Evolutionary conservation across 2,113 vertebrate genomes (phyloP), one percentile per base, ranked within the genome.

Genomic region (Fulmarus glacialis): DNA sequence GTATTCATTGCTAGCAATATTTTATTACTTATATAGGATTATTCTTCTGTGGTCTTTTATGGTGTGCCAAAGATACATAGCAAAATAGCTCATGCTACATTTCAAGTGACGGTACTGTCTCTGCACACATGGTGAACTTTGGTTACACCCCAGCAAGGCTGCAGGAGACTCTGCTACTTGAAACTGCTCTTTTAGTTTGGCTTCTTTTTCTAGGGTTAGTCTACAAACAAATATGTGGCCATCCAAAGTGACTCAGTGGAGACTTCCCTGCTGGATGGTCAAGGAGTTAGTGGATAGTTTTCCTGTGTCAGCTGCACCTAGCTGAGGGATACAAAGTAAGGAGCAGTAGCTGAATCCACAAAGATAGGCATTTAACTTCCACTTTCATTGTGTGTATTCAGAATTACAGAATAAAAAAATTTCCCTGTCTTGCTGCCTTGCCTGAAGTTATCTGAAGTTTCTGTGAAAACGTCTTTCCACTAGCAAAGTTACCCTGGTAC

Each of bases 61-160:
- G 17, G 11, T 2, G 0, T 63, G 23, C 1, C 12, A 36, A 70
- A 84, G 36, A 45, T 26, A 45, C 2, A 13, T 3, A 63, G 6
- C 12, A 53, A 62, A 58, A 59, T 58, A 4, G 2, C 11, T 16
- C 5, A 26, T 11, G 32, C 32, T 63, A 22, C 7, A 4, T 38
- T 62, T 90, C 20, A 36, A 50, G 3, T 36, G 5, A 24, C 17
- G 16, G 26, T 11, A 55, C 9, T 2, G 2, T 82, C 27, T 74
- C 42, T 75, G 32, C 7, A 42, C 15, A 23, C 7, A 26, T n/a
- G 34, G 12, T 50, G 30, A 67, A 11, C 5, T 53, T 42, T 34
- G 8, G 1, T 75, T 38, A 63, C n/a, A 72, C 8, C 26, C 10
- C n/a, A 30, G 12, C 13, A 56, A 48, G 34, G 11, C 8, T 22